phyloP scores from a whole-genome alignment of 2,797 vertebrate species.

The Telmatherina bonti region DNA sequence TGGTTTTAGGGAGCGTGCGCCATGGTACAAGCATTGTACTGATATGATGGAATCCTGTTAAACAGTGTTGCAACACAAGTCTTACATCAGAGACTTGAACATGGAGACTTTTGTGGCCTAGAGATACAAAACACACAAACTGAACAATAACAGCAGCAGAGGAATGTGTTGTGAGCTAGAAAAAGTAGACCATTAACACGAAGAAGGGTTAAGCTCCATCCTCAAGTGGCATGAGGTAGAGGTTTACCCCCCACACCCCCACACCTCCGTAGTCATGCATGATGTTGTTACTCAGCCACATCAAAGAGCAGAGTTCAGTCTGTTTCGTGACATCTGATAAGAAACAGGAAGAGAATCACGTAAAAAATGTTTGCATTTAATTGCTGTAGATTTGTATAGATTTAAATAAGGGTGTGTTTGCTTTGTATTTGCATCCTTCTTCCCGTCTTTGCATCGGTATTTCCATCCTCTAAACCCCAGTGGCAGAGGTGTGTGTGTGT shows the following conservation, averaged over 20 bases:
- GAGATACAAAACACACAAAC: constrained; percentile 18
- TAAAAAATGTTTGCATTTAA: background rate
- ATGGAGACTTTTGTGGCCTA: background rate
- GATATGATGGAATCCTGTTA: constrained; percentile 7
- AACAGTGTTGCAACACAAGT: constrained; percentile 14
- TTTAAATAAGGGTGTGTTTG: constrained; percentile 13
- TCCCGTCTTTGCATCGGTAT: constrained; percentile 32
- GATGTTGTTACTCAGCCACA: constrained; percentile 1
- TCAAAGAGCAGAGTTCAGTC: background rate
- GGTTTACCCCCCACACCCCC: constrained; percentile 7
- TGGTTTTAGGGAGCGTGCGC: constrained; percentile 7
- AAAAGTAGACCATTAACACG: background rate
- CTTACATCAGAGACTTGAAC: constrained; percentile 6
- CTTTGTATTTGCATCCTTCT: constrained; percentile 17
- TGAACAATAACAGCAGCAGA: constrained; percentile 1
- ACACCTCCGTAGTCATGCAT: constrained; percentile 8
- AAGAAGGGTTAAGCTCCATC: constrained; percentile 17
- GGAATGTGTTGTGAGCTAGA: background rate
- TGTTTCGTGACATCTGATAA: background rate
- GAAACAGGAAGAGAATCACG: background rate
- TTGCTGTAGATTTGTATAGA: constrained; percentile 16
- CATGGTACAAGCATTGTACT: constrained; percentile 6
- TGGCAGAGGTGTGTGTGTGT: background rate
- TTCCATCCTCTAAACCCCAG: constrained; percentile 24
- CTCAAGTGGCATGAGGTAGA: constrained; percentile 2